Evolutionary conservation across 2,888 invertebrate species (phyloP).

Genomic region (Noctua pronuba): DNA sequence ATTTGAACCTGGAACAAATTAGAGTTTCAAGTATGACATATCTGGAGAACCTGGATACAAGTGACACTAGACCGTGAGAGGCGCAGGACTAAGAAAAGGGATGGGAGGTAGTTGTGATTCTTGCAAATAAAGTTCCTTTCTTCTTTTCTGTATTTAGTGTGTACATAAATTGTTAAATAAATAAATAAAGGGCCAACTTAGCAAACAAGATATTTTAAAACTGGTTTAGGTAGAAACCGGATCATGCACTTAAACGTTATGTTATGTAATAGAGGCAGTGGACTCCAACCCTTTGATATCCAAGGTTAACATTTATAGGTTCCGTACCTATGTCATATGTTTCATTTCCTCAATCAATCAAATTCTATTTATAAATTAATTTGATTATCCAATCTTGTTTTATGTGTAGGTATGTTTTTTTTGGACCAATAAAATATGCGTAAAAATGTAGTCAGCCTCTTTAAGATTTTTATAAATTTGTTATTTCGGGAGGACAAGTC

Average conservation of each 20-base stretch:
- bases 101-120: neutral
- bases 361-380: neutral
- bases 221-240: neutral
- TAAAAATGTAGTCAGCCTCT: conserved; percentile 9
- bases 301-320: conserved; percentile 3
- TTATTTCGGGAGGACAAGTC: conserved; percentile 25
- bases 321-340: neutral
- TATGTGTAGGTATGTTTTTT: neutral
- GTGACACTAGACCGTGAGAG: neutral
- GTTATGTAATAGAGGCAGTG: neutral
- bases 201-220: conserved; percentile 11
- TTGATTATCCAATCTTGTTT: neutral
- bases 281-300: neutral
- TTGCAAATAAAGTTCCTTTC: too few relatives aligned
- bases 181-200: conserved; percentile 1
- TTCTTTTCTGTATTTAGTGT: too few relatives aligned
- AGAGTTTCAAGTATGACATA: neutral
- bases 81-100: neutral
- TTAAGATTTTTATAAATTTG: conserved; percentile 1
- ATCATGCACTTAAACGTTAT: neutral
- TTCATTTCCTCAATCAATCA: neutral
- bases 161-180: too few relatives aligned
- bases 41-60: neutral
- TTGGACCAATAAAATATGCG: neutral
- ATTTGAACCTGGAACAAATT: conserved; percentile 90